These are phyloP conservation scores for Percopsis transmontana DNA, from an alignment of 2,113 vertebrate species.

Conservation along the genomic window DNA sequence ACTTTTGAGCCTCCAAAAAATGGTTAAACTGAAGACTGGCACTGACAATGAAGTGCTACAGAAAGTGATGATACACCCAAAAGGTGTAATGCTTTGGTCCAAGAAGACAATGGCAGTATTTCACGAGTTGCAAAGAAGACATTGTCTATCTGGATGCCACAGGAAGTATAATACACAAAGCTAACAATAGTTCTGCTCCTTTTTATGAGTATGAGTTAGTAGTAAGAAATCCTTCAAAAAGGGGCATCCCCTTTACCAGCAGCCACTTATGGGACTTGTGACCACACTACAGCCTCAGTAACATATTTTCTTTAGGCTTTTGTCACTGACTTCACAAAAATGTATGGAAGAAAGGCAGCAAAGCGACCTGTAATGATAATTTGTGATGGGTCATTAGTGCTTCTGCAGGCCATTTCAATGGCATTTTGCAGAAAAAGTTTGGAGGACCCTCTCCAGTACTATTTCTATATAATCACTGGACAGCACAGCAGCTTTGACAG, in stretches of 20 bases:
- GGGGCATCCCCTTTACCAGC: slow-evolving; percentile 18
- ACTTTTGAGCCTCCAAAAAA: background rate
- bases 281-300: slow-evolving; percentile 15
- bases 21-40: slow-evolving; percentile 9
- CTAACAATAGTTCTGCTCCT: background rate
- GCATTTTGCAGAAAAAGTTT: slow-evolving; percentile 20
- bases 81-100: slow-evolving; percentile 29
- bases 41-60: slow-evolving; percentile 18
- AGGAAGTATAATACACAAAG: slow-evolving; percentile 17
- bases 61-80: slow-evolving; percentile 25
- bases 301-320: slow-evolving; percentile 11
- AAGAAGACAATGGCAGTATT: slow-evolving; percentile 5
- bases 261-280: slow-evolving; percentile 23
- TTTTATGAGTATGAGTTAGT: slow-evolving; percentile 33
- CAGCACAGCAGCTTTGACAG: slow-evolving; percentile 6
- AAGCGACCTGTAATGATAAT: slow-evolving; percentile 16
- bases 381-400: slow-evolving; percentile 9
- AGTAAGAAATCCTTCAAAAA: background rate
- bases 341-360: background rate
- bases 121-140: slow-evolving; percentile 16
- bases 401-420: slow-evolving; percentile 5
- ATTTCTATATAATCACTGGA: background rate
- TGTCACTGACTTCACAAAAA: background rate
- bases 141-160: slow-evolving; percentile 34
- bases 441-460: slow-evolving; percentile 4